Evolutionary conservation across 2,888 invertebrate species (phyloP), one percentile per base, ranked within the genome.

Genomic region (Miltochrista miniata): DNA sequence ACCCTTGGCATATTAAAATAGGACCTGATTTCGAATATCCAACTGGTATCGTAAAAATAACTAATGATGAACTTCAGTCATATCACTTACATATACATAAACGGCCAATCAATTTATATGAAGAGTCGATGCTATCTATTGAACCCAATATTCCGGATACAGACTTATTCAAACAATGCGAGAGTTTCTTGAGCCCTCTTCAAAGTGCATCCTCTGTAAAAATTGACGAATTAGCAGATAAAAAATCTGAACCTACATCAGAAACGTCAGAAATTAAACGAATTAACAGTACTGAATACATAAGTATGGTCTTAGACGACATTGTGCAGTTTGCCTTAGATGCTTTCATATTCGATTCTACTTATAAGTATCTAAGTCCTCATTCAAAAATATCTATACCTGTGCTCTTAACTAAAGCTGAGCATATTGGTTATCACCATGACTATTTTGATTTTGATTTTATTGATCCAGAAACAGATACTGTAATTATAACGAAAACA

Each of bases 341-440:
- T 24, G 51, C 74, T 12, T 87, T 89, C 63, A 35, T 84, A 43
- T 81, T 88, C 52, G 70, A 83, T 42, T 54, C 68, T 3, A 83
- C 79, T 0, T 84, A 73, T 70, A 50, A 81, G 46, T 55, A 63
- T 47, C 49, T 88, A 34, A 12, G 46, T 40, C 75, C 82, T 2
- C 55, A 70, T 53, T 68, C 78, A 29, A 78, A 70, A 48, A 59
- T 48, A 11, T 63, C 59, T 9, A 69, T 83, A 31, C 59, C 70
- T 18, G 74, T 87, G 13, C 76, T 73, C 60, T 83, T 89, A 45
- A 80, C 71, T 9, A 84, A 85, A 74, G 61, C 69, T 15, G 83
- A 83, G 58, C 64, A 76, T 39, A 74, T 74, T 46, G 90, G 90
- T n/a, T 74, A 64, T 43, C 86, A 90, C 64, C 86, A 90, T 44